phyloP scores from a whole-genome alignment of 2,888 invertebrate species.

The Sipha maydis region DNA sequence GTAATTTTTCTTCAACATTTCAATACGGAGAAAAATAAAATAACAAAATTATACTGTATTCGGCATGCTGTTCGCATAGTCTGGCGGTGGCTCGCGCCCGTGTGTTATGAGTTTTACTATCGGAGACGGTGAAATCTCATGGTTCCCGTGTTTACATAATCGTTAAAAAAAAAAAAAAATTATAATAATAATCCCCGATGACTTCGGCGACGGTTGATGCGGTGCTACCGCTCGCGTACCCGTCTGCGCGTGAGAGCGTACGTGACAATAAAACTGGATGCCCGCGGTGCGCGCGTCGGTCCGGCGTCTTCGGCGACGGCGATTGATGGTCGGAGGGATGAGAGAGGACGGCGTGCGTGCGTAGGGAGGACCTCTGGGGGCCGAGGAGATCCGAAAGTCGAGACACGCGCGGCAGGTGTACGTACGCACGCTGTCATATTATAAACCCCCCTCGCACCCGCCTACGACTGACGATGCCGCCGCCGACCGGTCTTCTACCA shows the following conservation, averaged over 20 bases:
- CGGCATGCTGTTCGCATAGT: neutral
- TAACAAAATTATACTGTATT: no score
- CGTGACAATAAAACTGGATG: constrained; percentile 46
- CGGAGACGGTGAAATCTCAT: constrained; percentile 42
- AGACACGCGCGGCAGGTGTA: constrained; percentile 48
- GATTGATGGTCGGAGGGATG: constrained; percentile 5
- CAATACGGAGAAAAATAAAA: neutral
- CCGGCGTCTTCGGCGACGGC: neutral
- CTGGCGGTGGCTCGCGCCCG: neutral
- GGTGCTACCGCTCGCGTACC: neutral
- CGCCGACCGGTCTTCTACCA: constrained; percentile 59
- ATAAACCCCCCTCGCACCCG: constrained; percentile 25
- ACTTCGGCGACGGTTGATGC: neutral
- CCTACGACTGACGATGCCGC: neutral
- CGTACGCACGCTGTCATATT: constrained; percentile 54
- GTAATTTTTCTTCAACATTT: neutral
- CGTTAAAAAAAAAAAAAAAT: constrained; percentile 29
- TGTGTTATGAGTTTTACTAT: neutral
- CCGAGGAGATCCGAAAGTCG: constrained; percentile 55
- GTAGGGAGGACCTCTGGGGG: neutral
- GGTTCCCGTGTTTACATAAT: constrained; percentile 57
- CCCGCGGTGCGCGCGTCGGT: neutral
- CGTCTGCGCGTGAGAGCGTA: neutral
- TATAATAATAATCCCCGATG: neutral
- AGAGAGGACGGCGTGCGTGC: neutral